Evolutionary conservation across 2,888 invertebrate species (phyloP), one percentile per base, ranked within the genome.

Genomic region (Horisme vitalbata): DNA sequence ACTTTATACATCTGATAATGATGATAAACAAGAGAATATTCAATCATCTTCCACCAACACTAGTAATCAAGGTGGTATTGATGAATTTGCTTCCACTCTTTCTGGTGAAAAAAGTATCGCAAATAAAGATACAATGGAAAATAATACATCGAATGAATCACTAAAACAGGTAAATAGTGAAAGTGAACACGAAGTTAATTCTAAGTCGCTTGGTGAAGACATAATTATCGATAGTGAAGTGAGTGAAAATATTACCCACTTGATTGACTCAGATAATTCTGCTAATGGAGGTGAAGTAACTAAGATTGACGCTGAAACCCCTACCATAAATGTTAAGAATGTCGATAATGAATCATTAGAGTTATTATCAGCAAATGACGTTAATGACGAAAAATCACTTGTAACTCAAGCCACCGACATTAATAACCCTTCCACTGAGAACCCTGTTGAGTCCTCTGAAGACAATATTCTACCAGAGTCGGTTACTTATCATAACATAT

Each of bases 1-100:
- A 7, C 11, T 6, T 26, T 11, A 14, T 26, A 11, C 12, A 31
- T 10, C 20, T 21, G n/a, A 27, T 10, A 12, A 2, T 9, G 24
- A 10, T 18, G 15, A 33, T 10, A 31, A 7, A 33, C 41, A 41
- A 33, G 20, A 33, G n/a, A 13, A 27, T 13, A 41, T 28, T 5
- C 27, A 27, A 34, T 14, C n/a, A 18, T 12, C 15, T 6, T 7
- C 11, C 4, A 18, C 4, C 7, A 11, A 32, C 9, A 20, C 1
- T 11, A 39, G 8, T 9, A 18, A 26, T n/a, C n/a, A n/a, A n/a
- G n/a, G n/a, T n/a, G n/a, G n/a, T n/a, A n/a, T n/a, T n/a, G n/a
- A n/a, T n/a, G n/a, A n/a, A n/a, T n/a, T n/a, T n/a, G n/a, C n/a
- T n/a, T n/a, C n/a, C n/a, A n/a, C n/a, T n/a, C n/a, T n/a, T 11